A percentile compares a stretch with the other conserved stretches of the same genome.
Conservation (phyloP, 1,140 invertebrate species). For the Sarcophaga bullata region DNA sequence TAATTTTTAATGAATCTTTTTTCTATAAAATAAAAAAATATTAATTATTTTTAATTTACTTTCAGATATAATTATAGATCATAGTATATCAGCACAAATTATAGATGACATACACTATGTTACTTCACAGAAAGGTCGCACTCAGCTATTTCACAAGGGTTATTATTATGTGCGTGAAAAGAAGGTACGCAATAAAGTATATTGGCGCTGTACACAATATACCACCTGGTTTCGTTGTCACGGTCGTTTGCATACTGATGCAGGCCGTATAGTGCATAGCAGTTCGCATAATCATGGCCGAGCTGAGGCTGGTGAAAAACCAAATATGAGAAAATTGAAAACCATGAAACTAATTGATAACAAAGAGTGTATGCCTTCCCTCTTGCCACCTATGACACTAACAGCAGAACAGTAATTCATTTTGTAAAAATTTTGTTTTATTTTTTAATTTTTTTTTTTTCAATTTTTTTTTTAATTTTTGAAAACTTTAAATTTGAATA, state of each 20-base stretch:
- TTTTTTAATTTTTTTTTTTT: no score
- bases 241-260: constrained; percentile 56
- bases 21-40: neutral
- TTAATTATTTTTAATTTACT: neutral
- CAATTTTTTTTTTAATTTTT: no score
- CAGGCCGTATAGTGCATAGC: constrained; percentile 51
- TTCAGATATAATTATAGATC: neutral
- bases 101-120: constrained; percentile 49
- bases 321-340: constrained; percentile 40
- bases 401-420: neutral
- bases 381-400: neutral
- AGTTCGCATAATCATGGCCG: constrained; percentile 55
- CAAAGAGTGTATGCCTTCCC: neutral
- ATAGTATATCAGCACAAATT: no score
- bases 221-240: constrained; percentile 58
- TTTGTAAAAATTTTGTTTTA: neutral
- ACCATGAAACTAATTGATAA: neutral
- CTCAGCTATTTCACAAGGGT: constrained; percentile 50
- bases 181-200: constrained; percentile 53
- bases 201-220: constrained; percentile 63
- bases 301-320: constrained; percentile 36
- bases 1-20: no score
- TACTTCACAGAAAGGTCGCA: constrained; percentile 59
- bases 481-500: no score
- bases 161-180: constrained; percentile 61